Base-by-base conservation (phyloP, 2,888 invertebrate genomes). In the Scaptomyza caliginosa region DNA sequence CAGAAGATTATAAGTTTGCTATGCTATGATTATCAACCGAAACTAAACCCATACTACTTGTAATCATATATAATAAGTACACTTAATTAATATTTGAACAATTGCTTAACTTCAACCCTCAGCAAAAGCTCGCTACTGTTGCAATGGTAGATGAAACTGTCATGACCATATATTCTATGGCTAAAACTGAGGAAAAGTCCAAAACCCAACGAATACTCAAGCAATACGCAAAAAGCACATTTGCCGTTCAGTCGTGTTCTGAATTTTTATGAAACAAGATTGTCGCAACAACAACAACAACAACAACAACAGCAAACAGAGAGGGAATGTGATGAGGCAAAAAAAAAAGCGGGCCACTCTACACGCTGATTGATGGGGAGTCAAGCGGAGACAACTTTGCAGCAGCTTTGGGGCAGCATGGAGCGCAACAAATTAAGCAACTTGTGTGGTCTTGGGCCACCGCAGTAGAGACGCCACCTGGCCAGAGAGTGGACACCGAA, bases 351-450 rank as follows among this genome's bases (percentile, higher is more conserved):
- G 34, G 24, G 42, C 8, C 10, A 40, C 23, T 13, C 74, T 66
- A 59, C 46, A 7, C 17, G 19, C 84, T 83, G 83, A 83, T 83
- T 83, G 83, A 83, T 81, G 81, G 77, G 81, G 83, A 83, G 81
- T 86, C 83, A 83, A 74, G 81, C 78, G 83, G 83, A 85, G 70
- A 74, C 83, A 86, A 78, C 77, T 72, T 65, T n/a, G n/a, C n/a
- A n/a, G 74, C 59, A 62, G 57, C 58, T 49, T 60, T 48, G 55
- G 64, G 32, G 19, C 19, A 17, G 45, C 77, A 75, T 80, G 79
- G 70, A 70, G 80, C 67, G 86, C 83, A 83, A 86, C 83, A 83
- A 83, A 83, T 83, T 83, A 83, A 83, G 77, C 86, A 65, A 78
- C 86, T 86, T 83, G 83, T 83, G 83, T 83, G 83, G 83, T 74